Evolutionary conservation across 2,888 invertebrate species (phyloP).

Genomic region (Anthoptus insignis): DNA sequence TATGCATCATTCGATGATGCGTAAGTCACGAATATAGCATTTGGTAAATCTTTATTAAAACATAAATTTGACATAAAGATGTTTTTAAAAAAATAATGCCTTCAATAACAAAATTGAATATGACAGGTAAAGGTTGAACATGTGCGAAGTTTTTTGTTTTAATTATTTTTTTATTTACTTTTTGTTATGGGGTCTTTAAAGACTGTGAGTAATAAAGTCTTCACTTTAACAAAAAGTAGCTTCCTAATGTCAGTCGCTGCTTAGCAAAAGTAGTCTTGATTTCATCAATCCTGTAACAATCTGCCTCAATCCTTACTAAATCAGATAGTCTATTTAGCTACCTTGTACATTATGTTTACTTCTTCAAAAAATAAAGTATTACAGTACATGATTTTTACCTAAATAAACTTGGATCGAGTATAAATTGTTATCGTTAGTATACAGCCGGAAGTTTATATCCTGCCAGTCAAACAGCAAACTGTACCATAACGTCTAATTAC

Average conservation of each 20-base stretch:
- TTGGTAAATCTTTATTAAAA: constrained; percentile 17
- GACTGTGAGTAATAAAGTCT: too few species aligned
- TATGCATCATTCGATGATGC: constrained; percentile 10
- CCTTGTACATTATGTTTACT: too few species aligned
- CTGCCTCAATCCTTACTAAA: too few species aligned
- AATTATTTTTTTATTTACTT: neutral
- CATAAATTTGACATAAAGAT: constrained; percentile 20
- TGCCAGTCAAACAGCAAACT: constrained; percentile 26
- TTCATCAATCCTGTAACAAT: too few species aligned
- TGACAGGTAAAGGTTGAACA: constrained; percentile 28
- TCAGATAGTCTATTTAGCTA: too few species aligned
- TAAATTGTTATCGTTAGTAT: neutral
- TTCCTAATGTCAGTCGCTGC: too few species aligned
- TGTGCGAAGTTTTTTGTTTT: neutral
- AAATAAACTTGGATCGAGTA: neutral
- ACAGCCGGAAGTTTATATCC: constrained; percentile 26
- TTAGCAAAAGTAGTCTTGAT: too few species aligned
- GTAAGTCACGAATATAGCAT: constrained; percentile 28
- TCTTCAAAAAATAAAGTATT: too few species aligned
- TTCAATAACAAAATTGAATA: constrained; percentile 10
- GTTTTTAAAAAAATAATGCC: constrained; percentile 15
- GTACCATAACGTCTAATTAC: constrained; percentile 37
- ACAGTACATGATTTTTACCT: neutral
- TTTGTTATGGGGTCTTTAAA: too few species aligned
- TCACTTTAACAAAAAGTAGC: too few species aligned